Evolutionary conservation across 2,113 vertebrate genomes (phyloP), one percentile per base, ranked within the genome.

Genomic region (Bubo blakistoni): DNA sequence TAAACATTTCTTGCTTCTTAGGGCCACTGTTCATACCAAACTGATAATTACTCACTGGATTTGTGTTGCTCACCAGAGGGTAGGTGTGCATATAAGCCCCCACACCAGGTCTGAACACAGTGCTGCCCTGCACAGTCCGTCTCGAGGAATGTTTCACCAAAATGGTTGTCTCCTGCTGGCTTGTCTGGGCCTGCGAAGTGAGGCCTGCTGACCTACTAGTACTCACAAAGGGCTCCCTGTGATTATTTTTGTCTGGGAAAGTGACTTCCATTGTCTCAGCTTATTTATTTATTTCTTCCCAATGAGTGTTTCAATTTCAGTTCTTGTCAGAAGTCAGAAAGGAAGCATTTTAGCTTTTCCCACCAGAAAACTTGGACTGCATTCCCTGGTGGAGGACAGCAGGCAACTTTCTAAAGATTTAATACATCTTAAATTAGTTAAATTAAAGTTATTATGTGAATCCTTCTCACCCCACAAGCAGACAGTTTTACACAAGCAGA

Each of bases 261-360:
- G 38, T 71, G 82, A n/a, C 22, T 96, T 93, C 44, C 86, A 79
- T 90, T 97, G 76, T 89, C 67, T 92, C 59, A 34, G 22, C 11
- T 89, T 95, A 74, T 94, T 94, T 97, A 93, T 96, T 96, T 90
- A 30, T 92, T 92, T 87, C 34, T 86, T 86, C 84, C 46, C 94
- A 89, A 91, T 15, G 4, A 77, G 13, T 3, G 8, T 80, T 92
- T 90, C 65, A 51, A 26, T 90, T 95, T 94, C 89, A 70, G 51
- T 81, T 79, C 58, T 86, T 44, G 54, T 84, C 42, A 91, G 67
- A 82, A 95, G 65, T 88, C 70, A 91, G 74, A 95, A 97, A 94
- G n/a, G 25, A 92, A 92, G 13, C 4, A 0, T 49, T 89, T 91
- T 42, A 62, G 42, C 17, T 90, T 88, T 90, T 78, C 29, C n/a